Evolutionary conservation across 1,140 invertebrate genomes (phyloP).

Genomic region (Diuraphis noxia): DNA sequence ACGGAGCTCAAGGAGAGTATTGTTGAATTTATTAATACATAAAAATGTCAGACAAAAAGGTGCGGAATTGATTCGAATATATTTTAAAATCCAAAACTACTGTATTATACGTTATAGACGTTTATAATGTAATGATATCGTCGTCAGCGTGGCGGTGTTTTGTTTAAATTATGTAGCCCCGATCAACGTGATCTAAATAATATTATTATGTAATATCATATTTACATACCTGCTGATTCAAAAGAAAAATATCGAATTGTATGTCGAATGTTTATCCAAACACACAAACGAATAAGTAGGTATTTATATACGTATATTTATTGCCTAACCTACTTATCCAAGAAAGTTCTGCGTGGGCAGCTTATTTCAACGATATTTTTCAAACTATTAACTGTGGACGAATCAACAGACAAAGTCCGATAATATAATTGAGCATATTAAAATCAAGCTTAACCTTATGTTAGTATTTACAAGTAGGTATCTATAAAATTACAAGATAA

Average conservation of each 20-base stretch:
- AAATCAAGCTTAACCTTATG: background rate
- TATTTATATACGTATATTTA: background rate
- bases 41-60: background rate
- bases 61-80: background rate
- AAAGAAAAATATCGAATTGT: no score
- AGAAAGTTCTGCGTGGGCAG: no score
- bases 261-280: background rate
- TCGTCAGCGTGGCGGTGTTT: no score
- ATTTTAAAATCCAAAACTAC: background rate
- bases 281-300: background rate
- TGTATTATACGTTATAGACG: background rate
- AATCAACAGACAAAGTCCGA: background rate
- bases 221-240: no score
- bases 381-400: background rate
- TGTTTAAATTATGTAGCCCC: no score
- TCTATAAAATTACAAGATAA: background rate
- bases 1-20: background rate
- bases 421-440: background rate
- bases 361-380: background rate
- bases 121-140: no score
- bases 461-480: background rate
- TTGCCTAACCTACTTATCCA: background rate
- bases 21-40: background rate
- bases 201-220: no score
- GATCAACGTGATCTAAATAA: no score